A percentile compares a stretch with the other conserved stretches of the same genome.
These are phyloP conservation scores for Setipinna tenuifilis DNA, from an alignment of 2,797 vertebrate genomes.

Conservation along the genomic window DNA sequence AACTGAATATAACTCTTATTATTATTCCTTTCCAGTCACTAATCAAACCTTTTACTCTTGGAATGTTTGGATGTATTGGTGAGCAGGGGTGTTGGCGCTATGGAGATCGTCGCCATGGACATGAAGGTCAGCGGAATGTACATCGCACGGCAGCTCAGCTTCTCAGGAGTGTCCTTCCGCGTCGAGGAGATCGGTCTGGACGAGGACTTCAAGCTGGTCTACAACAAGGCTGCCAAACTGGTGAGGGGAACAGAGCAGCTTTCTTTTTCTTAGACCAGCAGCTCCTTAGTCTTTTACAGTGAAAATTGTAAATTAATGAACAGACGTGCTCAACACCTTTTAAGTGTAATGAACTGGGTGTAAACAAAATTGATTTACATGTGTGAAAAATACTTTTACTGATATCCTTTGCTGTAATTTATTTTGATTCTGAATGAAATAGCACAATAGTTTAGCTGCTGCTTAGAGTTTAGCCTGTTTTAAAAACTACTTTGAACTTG, in stretches of 20 bases:
- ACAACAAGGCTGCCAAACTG: conserved; percentile 93
- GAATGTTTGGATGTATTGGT: conserved; percentile 16
- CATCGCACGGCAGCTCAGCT: conserved; percentile 98
- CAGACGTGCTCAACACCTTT: too few relatives aligned
- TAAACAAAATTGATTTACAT: neutral
- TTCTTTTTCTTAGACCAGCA: neutral
- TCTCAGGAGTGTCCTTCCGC: conserved; percentile 94
- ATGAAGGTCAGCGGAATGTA: conserved; percentile 99
- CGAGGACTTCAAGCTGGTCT: conserved; percentile 86
- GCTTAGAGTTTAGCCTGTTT: neutral
- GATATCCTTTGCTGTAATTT: too few relatives aligned
- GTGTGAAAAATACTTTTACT: too few relatives aligned
- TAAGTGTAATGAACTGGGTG: too few relatives aligned
- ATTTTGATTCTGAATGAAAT: neutral
- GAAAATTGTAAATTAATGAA: too few relatives aligned
- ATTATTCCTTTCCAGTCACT: neutral
- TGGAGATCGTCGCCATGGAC: conserved; percentile 99
- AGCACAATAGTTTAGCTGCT: neutral
- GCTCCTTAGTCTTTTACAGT: too few relatives aligned
- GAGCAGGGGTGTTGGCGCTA: conserved; percentile 92
- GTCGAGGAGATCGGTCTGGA: conserved; percentile 95
- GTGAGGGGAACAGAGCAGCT: conserved; percentile 71
- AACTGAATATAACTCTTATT: too few relatives aligned
- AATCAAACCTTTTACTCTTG: neutral
- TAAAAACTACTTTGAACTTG: neutral